Conservation (phyloP, 2,113 vertebrate species). For the Chamaetylas fuelleborni region DNA sequence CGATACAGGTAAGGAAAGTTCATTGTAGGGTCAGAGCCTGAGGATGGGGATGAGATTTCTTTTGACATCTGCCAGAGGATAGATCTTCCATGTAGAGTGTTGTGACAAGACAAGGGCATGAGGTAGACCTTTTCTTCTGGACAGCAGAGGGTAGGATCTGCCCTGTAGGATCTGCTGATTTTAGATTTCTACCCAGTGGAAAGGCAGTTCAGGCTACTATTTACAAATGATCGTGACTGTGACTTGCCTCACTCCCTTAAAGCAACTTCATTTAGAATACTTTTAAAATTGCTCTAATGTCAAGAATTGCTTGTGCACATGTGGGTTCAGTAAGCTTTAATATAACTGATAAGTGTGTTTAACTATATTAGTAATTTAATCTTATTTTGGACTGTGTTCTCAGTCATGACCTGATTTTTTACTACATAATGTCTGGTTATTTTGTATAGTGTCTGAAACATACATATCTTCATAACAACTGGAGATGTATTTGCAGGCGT, state of each 20-base stretch:
- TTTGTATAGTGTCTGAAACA: background rate
- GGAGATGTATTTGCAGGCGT: background rate
- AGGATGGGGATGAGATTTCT: background rate
- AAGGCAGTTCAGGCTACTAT: background rate
- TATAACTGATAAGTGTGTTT: background rate
- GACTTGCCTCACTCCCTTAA: background rate
- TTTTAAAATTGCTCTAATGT: background rate
- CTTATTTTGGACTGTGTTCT: background rate
- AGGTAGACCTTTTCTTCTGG: background rate
- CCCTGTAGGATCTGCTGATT: background rate
- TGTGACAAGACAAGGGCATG: background rate
- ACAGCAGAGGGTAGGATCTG: background rate
- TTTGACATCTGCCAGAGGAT: background rate
- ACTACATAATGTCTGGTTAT: background rate
- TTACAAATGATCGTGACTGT: background rate
- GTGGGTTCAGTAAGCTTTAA: background rate
- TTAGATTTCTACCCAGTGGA: background rate
- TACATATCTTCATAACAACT: background rate
- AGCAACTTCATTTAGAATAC: background rate
- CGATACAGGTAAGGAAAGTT: background rate
- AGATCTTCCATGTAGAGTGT: background rate
- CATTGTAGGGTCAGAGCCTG: background rate
- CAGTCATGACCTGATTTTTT: background rate
- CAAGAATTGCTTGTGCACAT: fast-evolving
- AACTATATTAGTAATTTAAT: background rate